These are phyloP conservation scores for Oreochromis spilurus DNA, from an alignment of 2,113 vertebrate species.

Conservation along the genomic window DNA sequence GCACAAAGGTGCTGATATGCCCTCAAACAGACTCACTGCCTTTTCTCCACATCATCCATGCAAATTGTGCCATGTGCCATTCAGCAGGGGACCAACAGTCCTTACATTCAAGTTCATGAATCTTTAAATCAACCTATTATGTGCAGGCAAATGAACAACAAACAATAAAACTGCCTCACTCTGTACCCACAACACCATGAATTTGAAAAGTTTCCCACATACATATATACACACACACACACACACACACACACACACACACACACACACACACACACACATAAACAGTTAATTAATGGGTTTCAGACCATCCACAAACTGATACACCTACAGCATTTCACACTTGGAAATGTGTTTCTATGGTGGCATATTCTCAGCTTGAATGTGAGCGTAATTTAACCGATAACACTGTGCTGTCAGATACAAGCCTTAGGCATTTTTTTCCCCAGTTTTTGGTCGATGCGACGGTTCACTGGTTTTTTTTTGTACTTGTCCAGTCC, in stretches of 20 bases:
- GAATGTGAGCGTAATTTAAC: slow-evolving; percentile 22
- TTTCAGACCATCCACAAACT: slow-evolving; percentile 5
- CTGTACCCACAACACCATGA: not conserved
- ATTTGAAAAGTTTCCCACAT: not conserved
- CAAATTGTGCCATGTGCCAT: not conserved
- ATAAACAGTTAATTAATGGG: slow-evolving; percentile 20
- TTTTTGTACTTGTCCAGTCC: not conserved
- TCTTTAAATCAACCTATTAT: slow-evolving; percentile 52
- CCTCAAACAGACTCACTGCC: not conserved
- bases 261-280: not conserved
- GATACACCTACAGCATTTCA: slow-evolving; percentile 39
- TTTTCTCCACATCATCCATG: not conserved
- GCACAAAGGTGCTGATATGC: not conserved
- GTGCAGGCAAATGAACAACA: slow-evolving; percentile 25
- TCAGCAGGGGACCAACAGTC: not conserved
- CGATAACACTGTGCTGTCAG: slow-evolving; percentile 10
- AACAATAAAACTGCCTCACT: slow-evolving; percentile 1
- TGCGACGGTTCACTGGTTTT: not conserved
- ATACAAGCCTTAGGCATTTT: not conserved
- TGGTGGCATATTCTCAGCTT: slow-evolving; percentile 6
- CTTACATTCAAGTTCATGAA: slow-evolving; percentile 30
- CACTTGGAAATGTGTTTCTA: slow-evolving; percentile 18
- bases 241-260: not conserved
- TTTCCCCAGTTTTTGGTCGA: not conserved
- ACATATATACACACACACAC: not conserved